Percentiles rank a stretch among this genome's conserved stretches.
Evolutionary conservation across 2,797 vertebrate genomes (phyloP).

Genomic region (Sparus aurata): DNA sequence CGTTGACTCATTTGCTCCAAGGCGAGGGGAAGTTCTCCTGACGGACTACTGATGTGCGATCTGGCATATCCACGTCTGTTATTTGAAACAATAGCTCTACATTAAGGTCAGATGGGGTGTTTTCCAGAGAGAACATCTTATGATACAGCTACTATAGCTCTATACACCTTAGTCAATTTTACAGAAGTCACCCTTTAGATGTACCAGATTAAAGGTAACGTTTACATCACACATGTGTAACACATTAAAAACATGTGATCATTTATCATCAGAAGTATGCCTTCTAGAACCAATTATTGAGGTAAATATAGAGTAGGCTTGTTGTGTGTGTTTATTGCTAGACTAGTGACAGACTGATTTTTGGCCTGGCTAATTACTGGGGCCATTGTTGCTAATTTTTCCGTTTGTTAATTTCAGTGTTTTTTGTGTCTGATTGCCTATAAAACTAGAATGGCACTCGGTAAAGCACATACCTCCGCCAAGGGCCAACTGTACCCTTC

Average conservation of each 20-base stretch:
- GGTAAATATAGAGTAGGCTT: not conserved
- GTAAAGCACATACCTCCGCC: too few relatives aligned
- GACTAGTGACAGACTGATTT: too few relatives aligned
- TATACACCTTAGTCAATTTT: not conserved
- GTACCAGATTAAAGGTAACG: not conserved
- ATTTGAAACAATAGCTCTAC: conserved; percentile 70
- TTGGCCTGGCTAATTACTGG: too few relatives aligned
- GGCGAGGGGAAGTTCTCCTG: conserved; percentile 74
- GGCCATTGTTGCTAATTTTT: too few relatives aligned
- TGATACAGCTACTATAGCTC: not conserved
- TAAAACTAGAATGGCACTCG: too few relatives aligned
- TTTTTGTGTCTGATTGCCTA: too few relatives aligned
- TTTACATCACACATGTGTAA: not conserved
- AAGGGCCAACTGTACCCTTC: too few relatives aligned
- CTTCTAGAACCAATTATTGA: not conserved
- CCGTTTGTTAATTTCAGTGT: too few relatives aligned
- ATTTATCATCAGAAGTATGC: not conserved
- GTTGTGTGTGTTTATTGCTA: not conserved
- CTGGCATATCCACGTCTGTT: conserved; percentile 63
- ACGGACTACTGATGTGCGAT: conserved; percentile 71
- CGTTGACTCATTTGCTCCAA: conserved; percentile 82
- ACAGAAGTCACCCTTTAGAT: not conserved
- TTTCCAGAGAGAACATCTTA: not conserved
- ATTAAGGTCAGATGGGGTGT: conserved; percentile 38
- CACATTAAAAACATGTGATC: not conserved